These are phyloP conservation scores for Proteles cristata DNA, from an alignment of 2,113 vertebrate genomes.

Conservation along the genomic window DNA sequence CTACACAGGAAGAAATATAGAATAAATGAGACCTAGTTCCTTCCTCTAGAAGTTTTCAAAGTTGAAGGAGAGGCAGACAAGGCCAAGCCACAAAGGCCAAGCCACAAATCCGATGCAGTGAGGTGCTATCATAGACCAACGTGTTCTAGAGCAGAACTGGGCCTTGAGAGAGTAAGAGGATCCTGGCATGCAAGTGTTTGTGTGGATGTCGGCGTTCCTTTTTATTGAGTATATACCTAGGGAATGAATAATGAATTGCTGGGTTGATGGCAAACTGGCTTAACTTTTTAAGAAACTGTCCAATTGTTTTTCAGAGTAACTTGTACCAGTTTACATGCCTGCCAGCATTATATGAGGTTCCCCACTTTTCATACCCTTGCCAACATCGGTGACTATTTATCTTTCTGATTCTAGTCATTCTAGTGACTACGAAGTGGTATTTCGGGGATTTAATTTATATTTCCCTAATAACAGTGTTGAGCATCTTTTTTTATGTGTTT, in stretches of 20 bases:
- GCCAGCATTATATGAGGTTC: neutral
- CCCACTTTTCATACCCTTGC: neutral
- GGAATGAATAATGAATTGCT: neutral
- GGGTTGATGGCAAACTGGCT: neutral
- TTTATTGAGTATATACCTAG: neutral
- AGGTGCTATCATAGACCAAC: neutral
- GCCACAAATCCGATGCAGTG: fast-evolving
- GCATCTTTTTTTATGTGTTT: neutral
- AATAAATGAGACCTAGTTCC: neutral
- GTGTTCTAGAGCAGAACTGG: neutral
- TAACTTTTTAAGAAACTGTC: neutral
- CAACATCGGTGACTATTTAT: neutral
- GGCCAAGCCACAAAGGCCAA: neutral
- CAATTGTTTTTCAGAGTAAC: neutral
- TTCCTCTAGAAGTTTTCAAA: neutral
- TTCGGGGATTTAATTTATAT: neutral
- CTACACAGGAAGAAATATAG: neutral
- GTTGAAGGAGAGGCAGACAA: neutral
- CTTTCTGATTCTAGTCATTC: neutral
- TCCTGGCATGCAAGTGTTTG: too few species aligned
- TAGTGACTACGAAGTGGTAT: neutral
- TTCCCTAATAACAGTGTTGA: neutral
- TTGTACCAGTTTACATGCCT: neutral
- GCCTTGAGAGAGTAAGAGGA: neutral
- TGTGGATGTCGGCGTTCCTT: neutral